These are phyloP conservation scores for Phrynosoma platyrhinos DNA, from an alignment of 2,113 vertebrate genomes.

Conservation along the genomic window DNA sequence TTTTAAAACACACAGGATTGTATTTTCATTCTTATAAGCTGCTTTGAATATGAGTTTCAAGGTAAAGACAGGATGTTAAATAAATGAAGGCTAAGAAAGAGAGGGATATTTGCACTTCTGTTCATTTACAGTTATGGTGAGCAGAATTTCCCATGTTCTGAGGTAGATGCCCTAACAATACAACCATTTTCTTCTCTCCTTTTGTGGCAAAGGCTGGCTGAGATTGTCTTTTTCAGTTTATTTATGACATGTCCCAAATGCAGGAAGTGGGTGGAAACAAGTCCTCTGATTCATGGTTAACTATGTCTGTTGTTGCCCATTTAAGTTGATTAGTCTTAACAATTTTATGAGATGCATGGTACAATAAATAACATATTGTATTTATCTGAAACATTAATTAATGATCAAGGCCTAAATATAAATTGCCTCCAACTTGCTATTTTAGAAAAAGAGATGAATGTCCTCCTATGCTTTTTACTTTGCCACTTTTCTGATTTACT, in stretches of 20 bases:
- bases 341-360: conserved; percentile 3
- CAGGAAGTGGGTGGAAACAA: not conserved
- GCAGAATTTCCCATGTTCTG: not conserved
- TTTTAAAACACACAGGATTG: not conserved
- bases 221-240: not conserved
- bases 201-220: not conserved
- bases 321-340: not conserved
- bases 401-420: not conserved
- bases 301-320: not conserved
- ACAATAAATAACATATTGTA: conserved; percentile 19
- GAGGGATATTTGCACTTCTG: not conserved
- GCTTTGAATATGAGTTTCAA: too few species aligned
- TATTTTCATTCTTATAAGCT: too few species aligned
- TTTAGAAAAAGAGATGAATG: conserved; percentile 9
- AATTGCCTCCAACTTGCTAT: conserved; percentile 2
- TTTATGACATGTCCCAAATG: not conserved
- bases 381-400: conserved; percentile 3
- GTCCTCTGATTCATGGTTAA: not conserved
- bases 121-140: not conserved
- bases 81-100: not conserved
- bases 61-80: too few species aligned
- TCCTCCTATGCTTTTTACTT: not conserved
- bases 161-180: not conserved
- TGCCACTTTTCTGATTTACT: conserved; percentile 23
- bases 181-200: not conserved